Conservation (phyloP, 2,113 vertebrate species). For the Rhinopomastus cyanomelas region DNA sequence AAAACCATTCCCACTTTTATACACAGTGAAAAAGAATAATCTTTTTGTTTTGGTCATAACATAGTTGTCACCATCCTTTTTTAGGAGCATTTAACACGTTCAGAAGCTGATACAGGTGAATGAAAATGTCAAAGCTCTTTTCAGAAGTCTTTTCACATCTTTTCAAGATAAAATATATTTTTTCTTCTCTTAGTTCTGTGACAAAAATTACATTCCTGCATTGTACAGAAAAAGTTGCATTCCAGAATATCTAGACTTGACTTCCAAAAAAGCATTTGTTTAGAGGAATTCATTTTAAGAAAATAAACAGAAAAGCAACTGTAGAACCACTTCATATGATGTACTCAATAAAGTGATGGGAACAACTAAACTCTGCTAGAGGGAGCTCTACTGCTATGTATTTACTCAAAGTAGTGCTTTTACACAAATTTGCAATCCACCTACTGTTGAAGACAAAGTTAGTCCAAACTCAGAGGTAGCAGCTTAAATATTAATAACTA, state of each 20-base stretch:
- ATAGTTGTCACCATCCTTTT: not conserved
- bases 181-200: not conserved
- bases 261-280: not conserved
- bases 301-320: not conserved
- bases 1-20: not conserved
- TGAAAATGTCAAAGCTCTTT: not conserved
- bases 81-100: not conserved
- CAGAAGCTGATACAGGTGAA: not conserved
- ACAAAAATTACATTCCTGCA: not conserved
- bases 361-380: slow-evolving; percentile 43
- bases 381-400: slow-evolving; percentile 55
- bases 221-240: not conserved
- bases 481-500: not conserved
- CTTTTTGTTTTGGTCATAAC: not conserved
- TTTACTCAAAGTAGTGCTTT: not conserved
- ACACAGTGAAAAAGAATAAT: not conserved
- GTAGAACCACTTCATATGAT: not conserved
- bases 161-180: not conserved
- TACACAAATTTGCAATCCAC: not conserved
- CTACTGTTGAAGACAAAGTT: not conserved
- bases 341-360: not conserved
- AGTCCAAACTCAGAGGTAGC: not conserved
- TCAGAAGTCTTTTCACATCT: not conserved
- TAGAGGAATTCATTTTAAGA: not conserved
- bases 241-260: not conserved